Conservation (phyloP, 2,113 vertebrate species). For the Arothron firmamentum region DNA sequence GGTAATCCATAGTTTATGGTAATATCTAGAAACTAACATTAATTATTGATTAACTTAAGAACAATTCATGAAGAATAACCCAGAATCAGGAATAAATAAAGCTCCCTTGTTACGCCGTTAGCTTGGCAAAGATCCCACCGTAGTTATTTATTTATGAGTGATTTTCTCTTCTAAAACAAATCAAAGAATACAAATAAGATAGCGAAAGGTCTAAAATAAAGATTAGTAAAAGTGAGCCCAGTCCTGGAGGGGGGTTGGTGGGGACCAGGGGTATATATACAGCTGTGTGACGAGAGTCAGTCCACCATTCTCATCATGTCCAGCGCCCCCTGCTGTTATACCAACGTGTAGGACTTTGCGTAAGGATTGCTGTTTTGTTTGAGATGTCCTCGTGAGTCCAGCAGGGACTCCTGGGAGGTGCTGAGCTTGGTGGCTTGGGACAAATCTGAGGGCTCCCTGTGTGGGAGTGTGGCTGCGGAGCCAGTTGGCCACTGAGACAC, state of each 20-base stretch:
- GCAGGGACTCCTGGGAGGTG: constrained; percentile 98
- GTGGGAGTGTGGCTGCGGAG: constrained; percentile 91
- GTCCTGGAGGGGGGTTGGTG: constrained; percentile 47
- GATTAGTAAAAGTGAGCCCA: constrained; percentile 74
- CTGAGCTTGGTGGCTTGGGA: constrained; percentile 97
- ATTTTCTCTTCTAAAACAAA: constrained; percentile 60
- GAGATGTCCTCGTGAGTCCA: constrained; percentile 96
- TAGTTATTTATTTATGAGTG: constrained; percentile 82
- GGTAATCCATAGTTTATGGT: constrained; percentile 66
- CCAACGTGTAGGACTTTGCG: constrained; percentile 98
- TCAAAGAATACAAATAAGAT: constrained; percentile 52
- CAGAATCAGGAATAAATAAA: constrained; percentile 69
- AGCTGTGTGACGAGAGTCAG: constrained; percentile 72
- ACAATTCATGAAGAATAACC: constrained; percentile 67
- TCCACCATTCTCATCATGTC: constrained; percentile 70
- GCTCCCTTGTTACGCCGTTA: constrained; percentile 75
- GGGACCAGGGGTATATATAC: constrained; percentile 72
- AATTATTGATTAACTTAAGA: constrained; percentile 66
- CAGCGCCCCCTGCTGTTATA: constrained; percentile 89
- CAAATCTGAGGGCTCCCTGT: constrained; percentile 93
- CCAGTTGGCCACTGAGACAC: constrained; percentile 92
- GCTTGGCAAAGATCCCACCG: constrained; percentile 88
- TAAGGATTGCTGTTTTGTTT: constrained; percentile 97
- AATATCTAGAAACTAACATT: constrained; percentile 70
- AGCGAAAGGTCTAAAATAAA: constrained; percentile 70